These are phyloP conservation scores for Lateolabrax maculatus DNA, from an alignment of 2,797 vertebrate species.

Conservation along the genomic window DNA sequence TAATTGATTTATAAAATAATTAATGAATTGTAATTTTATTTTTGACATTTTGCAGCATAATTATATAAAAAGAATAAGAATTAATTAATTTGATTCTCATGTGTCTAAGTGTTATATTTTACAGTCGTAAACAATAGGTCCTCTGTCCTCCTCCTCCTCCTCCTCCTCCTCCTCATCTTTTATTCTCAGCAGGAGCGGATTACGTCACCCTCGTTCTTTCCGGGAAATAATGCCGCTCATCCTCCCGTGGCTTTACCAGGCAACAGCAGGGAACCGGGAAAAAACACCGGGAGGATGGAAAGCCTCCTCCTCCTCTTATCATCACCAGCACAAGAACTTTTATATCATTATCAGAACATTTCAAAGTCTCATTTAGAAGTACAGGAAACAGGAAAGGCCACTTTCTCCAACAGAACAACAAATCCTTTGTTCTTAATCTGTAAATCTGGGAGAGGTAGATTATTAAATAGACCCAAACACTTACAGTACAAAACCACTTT, in stretches of 20 bases:
- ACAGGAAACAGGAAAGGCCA: background rate
- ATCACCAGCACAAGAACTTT: constrained; percentile 1
- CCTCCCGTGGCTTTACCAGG: constrained; percentile 49
- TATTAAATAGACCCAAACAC: background rate
- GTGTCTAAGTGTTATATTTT: background rate
- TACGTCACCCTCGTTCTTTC: constrained; percentile 67
- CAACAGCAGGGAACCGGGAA: constrained; percentile 55
- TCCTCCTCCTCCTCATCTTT: constrained; percentile 41
- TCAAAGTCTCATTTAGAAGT: background rate
- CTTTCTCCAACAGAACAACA: background rate
- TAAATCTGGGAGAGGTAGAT: background rate
- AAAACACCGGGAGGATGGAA: background rate
- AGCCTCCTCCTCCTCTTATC: constrained; percentile 26
- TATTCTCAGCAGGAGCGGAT: constrained; percentile 42
- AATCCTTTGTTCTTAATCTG: background rate
- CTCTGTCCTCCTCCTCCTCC: constrained; percentile 15
- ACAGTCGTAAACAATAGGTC: constrained; percentile 15
- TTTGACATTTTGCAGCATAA: background rate
- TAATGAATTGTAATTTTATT: background rate
- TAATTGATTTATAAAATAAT: background rate
- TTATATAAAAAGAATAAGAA: background rate
- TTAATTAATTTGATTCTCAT: background rate
- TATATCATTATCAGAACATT: constrained; percentile 7
- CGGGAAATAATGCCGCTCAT: constrained; percentile 68
- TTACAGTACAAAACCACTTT: background rate